These are phyloP conservation scores for Lerista edwardsae DNA, from an alignment of 2,797 vertebrate species.

Conservation along the genomic window DNA sequence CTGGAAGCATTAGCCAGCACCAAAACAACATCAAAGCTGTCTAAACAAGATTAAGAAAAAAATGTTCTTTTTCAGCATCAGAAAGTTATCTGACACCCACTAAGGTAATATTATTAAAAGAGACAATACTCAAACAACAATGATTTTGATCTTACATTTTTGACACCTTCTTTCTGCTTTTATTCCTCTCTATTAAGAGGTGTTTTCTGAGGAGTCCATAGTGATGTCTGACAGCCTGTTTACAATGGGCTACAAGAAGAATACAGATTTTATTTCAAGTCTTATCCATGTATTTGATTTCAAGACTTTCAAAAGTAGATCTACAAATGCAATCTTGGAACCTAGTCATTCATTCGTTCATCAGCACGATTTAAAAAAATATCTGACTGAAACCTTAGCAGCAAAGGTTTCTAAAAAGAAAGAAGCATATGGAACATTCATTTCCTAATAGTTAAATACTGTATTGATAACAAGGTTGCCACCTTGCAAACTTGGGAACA, in stretches of 20 bases:
- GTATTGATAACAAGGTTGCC: neutral
- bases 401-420: neutral
- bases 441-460: neutral
- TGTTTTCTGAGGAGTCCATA: slow-evolving; percentile 54
- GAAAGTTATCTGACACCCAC: slow-evolving; percentile 34
- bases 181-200: slow-evolving; percentile 54
- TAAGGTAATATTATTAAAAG: slow-evolving; percentile 38
- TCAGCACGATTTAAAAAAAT: slow-evolving; percentile 14
- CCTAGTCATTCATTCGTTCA: slow-evolving; percentile 48
- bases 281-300: slow-evolving; percentile 46
- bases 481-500: neutral
- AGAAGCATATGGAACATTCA: neutral
- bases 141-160: slow-evolving; percentile 44
- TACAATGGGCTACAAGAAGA: slow-evolving; percentile 51
- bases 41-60: slow-evolving; percentile 21
- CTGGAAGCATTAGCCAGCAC: slow-evolving; percentile 22
- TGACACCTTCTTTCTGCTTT: slow-evolving; percentile 47
- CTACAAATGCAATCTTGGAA: slow-evolving; percentile 37
- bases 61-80: slow-evolving; percentile 1
- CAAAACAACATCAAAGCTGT: slow-evolving; percentile 43
- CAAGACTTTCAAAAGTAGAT: slow-evolving; percentile 44
- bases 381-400: slow-evolving; percentile 35
- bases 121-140: neutral
- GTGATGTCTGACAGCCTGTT: slow-evolving; percentile 55
- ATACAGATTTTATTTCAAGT: slow-evolving; percentile 54